These are phyloP conservation scores for Helogale parvula DNA, from an alignment of 2,113 vertebrate species.

Conservation along the genomic window DNA sequence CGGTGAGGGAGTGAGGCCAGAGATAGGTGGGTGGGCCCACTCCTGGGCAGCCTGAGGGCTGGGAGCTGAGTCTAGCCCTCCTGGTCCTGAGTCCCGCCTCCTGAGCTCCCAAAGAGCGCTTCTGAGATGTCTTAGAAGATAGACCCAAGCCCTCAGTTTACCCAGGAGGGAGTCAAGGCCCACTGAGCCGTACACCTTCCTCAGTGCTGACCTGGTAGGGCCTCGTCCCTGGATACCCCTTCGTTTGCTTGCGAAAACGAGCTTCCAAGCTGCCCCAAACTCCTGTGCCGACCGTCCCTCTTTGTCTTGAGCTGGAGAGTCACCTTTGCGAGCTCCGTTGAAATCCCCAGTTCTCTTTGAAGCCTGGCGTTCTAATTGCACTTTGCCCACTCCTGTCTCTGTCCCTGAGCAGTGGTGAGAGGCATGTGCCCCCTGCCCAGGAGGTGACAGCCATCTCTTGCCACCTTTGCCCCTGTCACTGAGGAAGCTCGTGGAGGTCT, in stretches of 20 bases:
- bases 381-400: neutral
- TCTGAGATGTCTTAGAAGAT: neutral
- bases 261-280: neutral
- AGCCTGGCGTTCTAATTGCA: neutral
- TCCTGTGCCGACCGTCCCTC: neutral
- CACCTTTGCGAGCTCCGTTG: neutral
- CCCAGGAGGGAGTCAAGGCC: neutral
- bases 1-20: neutral
- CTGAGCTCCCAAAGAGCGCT: neutral
- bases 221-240: no score
- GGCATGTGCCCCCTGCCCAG: neutral
- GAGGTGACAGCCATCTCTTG: neutral
- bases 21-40: neutral
- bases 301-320: neutral
- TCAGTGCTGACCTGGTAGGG: neutral
- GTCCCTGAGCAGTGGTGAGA: neutral
- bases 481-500: neutral
- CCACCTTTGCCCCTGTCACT: neutral
- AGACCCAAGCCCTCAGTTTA: neutral
- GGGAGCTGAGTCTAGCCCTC: neutral
- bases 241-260: neutral
- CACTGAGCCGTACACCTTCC: neutral
- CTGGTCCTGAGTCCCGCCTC: neutral
- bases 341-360: neutral
- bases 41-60: neutral